phyloP scores from a whole-genome alignment of 2,113 vertebrate species.

The Shinisaurus crocodilurus region DNA sequence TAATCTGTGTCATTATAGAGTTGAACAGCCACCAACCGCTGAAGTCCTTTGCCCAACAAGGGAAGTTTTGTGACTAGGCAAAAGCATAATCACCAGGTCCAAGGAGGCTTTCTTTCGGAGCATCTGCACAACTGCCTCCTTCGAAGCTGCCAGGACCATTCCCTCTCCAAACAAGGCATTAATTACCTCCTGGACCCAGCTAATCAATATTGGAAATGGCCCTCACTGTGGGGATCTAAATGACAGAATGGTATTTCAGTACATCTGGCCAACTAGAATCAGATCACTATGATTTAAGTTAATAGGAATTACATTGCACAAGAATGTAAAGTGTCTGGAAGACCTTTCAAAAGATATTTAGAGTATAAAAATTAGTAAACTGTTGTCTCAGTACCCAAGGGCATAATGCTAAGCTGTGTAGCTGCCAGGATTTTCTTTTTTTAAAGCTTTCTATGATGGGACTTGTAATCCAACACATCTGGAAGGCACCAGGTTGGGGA shows the following conservation, averaged over 20 bases:
- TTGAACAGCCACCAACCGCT: not conserved
- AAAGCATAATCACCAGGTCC: not conserved
- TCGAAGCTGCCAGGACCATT: not conserved
- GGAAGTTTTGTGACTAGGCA: not conserved
- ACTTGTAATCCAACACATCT: too few species aligned
- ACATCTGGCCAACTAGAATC: not conserved
- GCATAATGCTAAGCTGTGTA: not conserved
- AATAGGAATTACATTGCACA: not conserved
- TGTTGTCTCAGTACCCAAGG: not conserved
- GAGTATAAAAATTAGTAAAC: constrained; percentile 4
- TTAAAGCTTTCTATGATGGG: too few species aligned
- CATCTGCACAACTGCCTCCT: not conserved
- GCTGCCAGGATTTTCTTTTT: not conserved
- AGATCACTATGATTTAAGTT: not conserved
- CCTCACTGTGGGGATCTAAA: not conserved
- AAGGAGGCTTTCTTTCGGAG: not conserved
- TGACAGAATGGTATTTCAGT: not conserved
- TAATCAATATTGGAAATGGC: not conserved
- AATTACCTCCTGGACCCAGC: not conserved
- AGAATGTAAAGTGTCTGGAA: constrained; percentile 27
- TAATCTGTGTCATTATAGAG: not conserved
- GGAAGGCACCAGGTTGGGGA: too few species aligned
- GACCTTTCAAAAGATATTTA: not conserved
- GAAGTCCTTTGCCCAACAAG: not conserved
- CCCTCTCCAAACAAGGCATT: not conserved